A percentile compares a stretch with the other conserved stretches of the same genome.
phyloP scores from a whole-genome alignment of 2,888 invertebrate genomes.

The Apamea anceps region DNA sequence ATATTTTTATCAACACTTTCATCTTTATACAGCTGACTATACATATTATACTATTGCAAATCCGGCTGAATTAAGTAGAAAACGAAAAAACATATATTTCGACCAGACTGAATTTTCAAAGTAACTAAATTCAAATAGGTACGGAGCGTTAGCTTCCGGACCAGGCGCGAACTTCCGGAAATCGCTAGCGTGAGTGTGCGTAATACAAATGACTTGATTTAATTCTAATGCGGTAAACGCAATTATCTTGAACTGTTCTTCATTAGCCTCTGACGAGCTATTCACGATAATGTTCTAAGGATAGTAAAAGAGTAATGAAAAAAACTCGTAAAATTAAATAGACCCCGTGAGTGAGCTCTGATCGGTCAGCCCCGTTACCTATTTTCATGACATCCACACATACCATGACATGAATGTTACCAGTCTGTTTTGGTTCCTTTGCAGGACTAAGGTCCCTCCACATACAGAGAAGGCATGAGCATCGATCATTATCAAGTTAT shows the following conservation, averaged over 20 bases:
- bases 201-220: conserved; percentile 41
- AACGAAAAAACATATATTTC: background rate
- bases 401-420: too few species aligned
- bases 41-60: background rate
- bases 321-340: background rate
- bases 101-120: conserved; percentile 18
- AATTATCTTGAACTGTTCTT: conserved; percentile 38
- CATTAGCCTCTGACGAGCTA: conserved; percentile 8
- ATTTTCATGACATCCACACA: background rate
- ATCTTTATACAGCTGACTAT: background rate
- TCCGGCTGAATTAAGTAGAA: background rate
- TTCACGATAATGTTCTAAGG: background rate
- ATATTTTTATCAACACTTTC: background rate
- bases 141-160: conserved; percentile 34
- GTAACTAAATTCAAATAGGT: conserved; percentile 29
- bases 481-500: too few species aligned
- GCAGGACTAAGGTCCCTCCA: too few species aligned
- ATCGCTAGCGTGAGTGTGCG: conserved; percentile 44
- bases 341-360: background rate
- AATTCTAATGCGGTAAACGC: conserved; percentile 36
- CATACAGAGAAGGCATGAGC: too few species aligned
- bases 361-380: background rate
- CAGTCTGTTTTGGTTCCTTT: too few species aligned
- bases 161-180: conserved; percentile 30
- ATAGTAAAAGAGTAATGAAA: conserved; percentile 1